These are phyloP conservation scores for Leucosticte australis DNA, from an alignment of 2,113 vertebrate species.

Conservation along the genomic window DNA sequence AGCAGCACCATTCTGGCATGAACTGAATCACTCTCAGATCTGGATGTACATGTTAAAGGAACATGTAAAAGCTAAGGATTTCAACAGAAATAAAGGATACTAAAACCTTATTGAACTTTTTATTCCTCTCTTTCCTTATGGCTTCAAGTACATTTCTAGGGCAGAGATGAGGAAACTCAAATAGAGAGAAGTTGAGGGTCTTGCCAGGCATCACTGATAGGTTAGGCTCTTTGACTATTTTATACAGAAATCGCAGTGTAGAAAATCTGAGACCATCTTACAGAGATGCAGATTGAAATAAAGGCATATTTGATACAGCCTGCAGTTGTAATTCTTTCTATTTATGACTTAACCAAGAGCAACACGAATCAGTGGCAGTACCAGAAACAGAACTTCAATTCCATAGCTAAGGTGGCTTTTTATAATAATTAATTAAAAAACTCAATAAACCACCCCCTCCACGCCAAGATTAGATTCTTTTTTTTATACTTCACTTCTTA, in stretches of 20 bases:
- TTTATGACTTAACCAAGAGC: neutral
- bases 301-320: neutral
- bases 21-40: neutral
- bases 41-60: neutral
- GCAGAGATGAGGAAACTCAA: neutral
- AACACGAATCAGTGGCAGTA: neutral
- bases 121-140: neutral
- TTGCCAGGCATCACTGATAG: neutral
- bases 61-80: neutral
- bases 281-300: neutral
- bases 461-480: neutral
- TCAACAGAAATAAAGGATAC: neutral
- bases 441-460: rapidly evolving
- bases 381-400: neutral
- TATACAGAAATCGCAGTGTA: neutral
- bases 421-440: neutral
- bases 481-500: neutral
- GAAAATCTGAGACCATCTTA: neutral
- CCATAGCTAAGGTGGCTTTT: neutral
- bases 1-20: neutral
- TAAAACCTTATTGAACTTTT: neutral
- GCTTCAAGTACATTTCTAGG: neutral
- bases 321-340: neutral
- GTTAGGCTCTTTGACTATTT: neutral
- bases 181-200: neutral